These are phyloP conservation scores for Raphicerus campestris DNA, from an alignment of 2,113 vertebrate genomes.

Conservation along the genomic window DNA sequence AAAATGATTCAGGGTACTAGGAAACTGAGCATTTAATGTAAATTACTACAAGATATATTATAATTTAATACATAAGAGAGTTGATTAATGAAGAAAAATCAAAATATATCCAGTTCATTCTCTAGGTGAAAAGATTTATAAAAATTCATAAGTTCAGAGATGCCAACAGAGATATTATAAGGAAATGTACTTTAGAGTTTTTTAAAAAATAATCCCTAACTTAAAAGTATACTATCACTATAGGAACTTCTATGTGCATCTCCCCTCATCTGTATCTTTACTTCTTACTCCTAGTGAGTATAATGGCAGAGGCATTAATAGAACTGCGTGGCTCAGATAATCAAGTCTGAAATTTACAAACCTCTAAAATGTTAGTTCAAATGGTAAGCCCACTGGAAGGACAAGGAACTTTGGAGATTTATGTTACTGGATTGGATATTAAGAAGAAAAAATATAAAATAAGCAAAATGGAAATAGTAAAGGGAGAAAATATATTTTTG, in stretches of 20 bases:
- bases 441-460: neutral
- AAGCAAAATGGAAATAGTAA: neutral
- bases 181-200: neutral
- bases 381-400: neutral
- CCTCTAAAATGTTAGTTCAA: neutral
- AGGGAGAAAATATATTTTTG: neutral
- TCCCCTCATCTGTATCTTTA: neutral
- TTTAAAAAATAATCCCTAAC: neutral
- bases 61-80: neutral
- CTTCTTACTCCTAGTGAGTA: neutral
- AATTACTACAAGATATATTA: neutral
- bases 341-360: neutral
- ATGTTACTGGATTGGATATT: neutral
- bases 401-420: neutral
- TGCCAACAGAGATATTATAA: neutral
- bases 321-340: neutral
- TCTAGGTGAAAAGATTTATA: constrained; percentile 13
- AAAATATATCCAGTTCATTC: neutral
- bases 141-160: constrained; percentile 4
- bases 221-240: neutral
- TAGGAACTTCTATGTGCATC: neutral
- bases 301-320: neutral
- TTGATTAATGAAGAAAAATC: neutral
- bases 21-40: neutral
- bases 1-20: neutral